A percentile compares a stretch with the other conserved stretches of the same genome.
phyloP scores from a whole-genome alignment of 2,113 vertebrate genomes.

The Zosterops hypoxanthus region DNA sequence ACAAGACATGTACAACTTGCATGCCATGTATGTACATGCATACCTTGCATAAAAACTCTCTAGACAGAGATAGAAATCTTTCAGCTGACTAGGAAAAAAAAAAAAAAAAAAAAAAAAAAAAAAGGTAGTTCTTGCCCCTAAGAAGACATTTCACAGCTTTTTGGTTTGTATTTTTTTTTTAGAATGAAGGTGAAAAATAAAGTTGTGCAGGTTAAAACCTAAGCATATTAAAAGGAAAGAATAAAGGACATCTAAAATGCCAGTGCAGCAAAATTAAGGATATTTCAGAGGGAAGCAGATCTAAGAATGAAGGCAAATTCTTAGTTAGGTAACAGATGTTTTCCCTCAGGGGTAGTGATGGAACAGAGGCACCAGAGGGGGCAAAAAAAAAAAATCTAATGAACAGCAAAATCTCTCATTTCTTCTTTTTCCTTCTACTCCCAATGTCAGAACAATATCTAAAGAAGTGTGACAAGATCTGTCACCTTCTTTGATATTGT shows the following conservation, averaged over 20 bases:
- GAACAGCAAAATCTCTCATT: not conserved
- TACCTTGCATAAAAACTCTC: not conserved
- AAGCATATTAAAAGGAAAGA: not conserved
- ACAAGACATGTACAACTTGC: not conserved
- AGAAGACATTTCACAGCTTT: not conserved
- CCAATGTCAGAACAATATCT: not conserved
- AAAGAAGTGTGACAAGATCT: not conserved
- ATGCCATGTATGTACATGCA: not conserved
- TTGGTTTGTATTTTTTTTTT: not conserved
- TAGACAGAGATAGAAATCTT: not conserved
- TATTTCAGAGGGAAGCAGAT: constrained; percentile 17
- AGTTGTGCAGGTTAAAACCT: not conserved
- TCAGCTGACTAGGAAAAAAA: not conserved
- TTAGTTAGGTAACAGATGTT: constrained; percentile 46
- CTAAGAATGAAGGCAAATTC: not conserved
- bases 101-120: not conserved
- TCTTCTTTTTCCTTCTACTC: not conserved
- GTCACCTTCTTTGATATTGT: constrained; percentile 7
- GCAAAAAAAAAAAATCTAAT: not conserved
- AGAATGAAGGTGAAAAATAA: not conserved
- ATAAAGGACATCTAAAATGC: constrained; percentile 13
- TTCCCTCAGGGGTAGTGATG: constrained; percentile 7
- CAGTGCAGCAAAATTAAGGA: not conserved
- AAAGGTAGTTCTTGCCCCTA: not conserved
- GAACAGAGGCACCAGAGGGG: not conserved